A percentile compares a stretch with the other conserved stretches of the same genome.
Evolutionary conservation across 1,140 invertebrate species (phyloP).

Genomic region (Drosophila kepulauana): DNA sequence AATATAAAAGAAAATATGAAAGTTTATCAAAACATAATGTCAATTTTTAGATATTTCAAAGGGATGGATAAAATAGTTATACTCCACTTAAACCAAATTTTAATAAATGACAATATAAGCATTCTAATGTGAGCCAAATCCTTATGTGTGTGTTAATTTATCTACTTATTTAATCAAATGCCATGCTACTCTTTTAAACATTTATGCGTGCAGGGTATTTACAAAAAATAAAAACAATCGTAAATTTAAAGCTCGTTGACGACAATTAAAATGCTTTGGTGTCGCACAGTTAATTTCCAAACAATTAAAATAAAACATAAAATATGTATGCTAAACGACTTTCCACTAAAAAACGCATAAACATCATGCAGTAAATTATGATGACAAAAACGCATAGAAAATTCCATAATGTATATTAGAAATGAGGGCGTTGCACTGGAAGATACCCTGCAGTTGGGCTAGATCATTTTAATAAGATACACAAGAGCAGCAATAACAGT

Average conservation of each 20-base stretch:
- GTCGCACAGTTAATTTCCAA: conserved; percentile 63
- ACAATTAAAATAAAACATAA: conserved; percentile 58
- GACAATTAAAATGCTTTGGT: conserved; percentile 63
- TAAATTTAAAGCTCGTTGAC: conserved; percentile 66
- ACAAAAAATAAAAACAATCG: conserved; percentile 29
- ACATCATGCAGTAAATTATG: conserved; percentile 27
- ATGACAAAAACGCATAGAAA: conserved; percentile 42
- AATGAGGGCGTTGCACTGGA: background rate
- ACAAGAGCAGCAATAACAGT: background rate
- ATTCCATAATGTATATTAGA: conserved; percentile 58
- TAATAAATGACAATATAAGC: no score
- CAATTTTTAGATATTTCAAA: no score
- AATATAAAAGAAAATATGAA: no score
- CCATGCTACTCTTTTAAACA: background rate
- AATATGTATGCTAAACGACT: conserved; percentile 57
- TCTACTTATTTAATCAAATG: background rate
- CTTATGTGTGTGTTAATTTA: background rate
- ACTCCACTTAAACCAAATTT: no score
- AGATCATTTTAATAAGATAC: background rate
- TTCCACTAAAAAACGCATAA: conserved; percentile 48
- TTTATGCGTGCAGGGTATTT: conserved; percentile 18
- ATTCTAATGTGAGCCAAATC: no score
- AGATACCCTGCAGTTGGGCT: background rate
- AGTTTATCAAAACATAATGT: no score
- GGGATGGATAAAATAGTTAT: no score